A percentile compares a stretch with the other conserved stretches of the same genome.
Evolutionary conservation across 2,797 vertebrate genomes (phyloP).

Genomic region (Enteromius anoplus): DNA sequence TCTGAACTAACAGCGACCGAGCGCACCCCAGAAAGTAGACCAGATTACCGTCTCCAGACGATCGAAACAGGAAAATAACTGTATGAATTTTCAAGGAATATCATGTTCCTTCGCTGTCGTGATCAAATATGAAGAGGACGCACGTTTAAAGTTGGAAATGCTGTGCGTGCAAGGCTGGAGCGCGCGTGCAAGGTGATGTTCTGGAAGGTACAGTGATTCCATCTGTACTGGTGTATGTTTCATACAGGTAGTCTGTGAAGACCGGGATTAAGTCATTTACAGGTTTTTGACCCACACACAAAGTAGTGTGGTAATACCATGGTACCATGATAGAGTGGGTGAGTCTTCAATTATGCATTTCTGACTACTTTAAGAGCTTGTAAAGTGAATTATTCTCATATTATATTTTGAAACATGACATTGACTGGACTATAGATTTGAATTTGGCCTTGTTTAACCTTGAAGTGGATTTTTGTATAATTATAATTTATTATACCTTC

Average conservation of each 20-base stretch:
- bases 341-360: neutral
- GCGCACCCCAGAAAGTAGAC: constrained; percentile 17
- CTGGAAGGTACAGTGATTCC: neutral
- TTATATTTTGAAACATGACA: neutral
- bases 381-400: neutral
- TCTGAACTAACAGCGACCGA: constrained; percentile 80
- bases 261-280: neutral
- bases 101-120: neutral
- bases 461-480: neutral
- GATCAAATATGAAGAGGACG: constrained; percentile 2
- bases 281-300: neutral
- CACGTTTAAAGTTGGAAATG: neutral
- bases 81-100: neutral
- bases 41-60: neutral
- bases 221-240: neutral
- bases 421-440: neutral
- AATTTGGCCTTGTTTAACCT: neutral
- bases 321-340: neutral
- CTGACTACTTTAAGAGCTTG: neutral
- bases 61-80: neutral
- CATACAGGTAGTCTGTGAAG: neutral
- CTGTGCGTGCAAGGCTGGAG: neutral
- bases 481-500: neutral
- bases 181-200: constrained; percentile 12
- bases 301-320: constrained; percentile 3